Percentiles rank a stretch among this genome's conserved stretches.
phyloP scores from a whole-genome alignment of 2,888 invertebrate genomes.

The Prosopocoilus inquinatus region DNA sequence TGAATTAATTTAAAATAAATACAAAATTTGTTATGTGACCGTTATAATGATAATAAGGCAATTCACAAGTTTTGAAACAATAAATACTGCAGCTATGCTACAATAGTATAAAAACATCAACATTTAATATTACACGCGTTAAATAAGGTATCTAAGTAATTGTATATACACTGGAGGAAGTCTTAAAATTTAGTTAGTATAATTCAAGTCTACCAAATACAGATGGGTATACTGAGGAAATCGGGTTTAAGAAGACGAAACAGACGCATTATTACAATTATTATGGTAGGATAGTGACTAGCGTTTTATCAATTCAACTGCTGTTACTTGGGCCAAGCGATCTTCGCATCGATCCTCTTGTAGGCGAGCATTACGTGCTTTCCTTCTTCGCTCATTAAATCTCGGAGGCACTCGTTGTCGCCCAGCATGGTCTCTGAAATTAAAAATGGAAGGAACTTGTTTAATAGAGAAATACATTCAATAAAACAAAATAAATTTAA shows the following conservation, averaged over 20 bases:
- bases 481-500: no score
- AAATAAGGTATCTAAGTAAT: conserved; percentile 20
- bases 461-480: background rate
- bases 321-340: conserved; percentile 84
- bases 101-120: conserved; percentile 37
- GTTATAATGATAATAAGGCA: conserved; percentile 19
- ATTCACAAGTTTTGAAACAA: conserved; percentile 28
- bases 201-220: conserved; percentile 5
- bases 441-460: conserved; percentile 13
- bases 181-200: conserved; percentile 11
- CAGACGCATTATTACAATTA: conserved; percentile 23
- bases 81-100: conserved; percentile 35
- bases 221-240: background rate
- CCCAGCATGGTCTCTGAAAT: conserved; percentile 82
- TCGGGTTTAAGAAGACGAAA: conserved; percentile 13
- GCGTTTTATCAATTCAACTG: conserved; percentile 32
- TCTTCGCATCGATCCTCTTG: conserved; percentile 94
- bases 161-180: conserved; percentile 6
- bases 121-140: conserved; percentile 24
- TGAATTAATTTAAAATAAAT: conserved; percentile 32
- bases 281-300: conserved; percentile 31
- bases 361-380: conserved; percentile 91
- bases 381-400: conserved; percentile 73
- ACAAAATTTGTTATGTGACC: conserved; percentile 28
- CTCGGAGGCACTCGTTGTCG: conserved; percentile 88